Base-by-base conservation (phyloP, 2,113 vertebrate species). In the Tragelaphus strepsiceros region DNA sequence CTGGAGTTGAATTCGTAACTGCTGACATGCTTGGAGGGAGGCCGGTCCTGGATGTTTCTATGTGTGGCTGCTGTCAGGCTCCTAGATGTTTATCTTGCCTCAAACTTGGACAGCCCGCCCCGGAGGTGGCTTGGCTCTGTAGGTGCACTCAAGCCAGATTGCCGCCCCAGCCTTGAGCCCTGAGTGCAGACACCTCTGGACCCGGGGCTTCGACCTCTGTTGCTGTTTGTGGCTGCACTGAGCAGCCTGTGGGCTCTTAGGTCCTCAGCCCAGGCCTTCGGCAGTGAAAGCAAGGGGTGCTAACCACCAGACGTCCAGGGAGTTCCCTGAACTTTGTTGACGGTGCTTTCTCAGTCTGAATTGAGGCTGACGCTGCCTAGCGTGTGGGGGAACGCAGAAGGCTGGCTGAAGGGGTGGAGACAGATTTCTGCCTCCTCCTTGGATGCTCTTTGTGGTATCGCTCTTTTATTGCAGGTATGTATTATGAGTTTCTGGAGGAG, bases 391-490 rank as follows among this genome's bases (percentile, higher is more conserved):
- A 59, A 35, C 14, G 5, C 39, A 81, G 67, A 71, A 71, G n/a
- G 94, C 46, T 43, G 10, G 67, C 58, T 28, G n/a, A 51, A 46
- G 81, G 49, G 43, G 64, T 26, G 7, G 19, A n/a, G 49, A 61
- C 59, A 49, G 3, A 43, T 61, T 96, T 61, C 51, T 53, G 16
- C 53, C 21, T 49, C 39, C 87, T n/a, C 5, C 28, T 59, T 2
- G 30, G 14, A 17, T 61, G 78, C 78, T 96, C 32, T 84, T 86
- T 51, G 22, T 64, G 62, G 9, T 7, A 1, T 77, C 35, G 5
- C n/a, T 83, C 0, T 94, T n/a, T 96, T 71, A 54, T 87, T 86
- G 89, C 49, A 53, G 59, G 58, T 95, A 15, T 43, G 80, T 96
- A 9, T 58, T 62, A 26, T 0, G 35, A 62, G 16, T 74, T 92